A percentile compares a stretch with the other conserved stretches of the same genome.
These are phyloP conservation scores for Coptodon rendalli DNA, from an alignment of 2,113 vertebrate genomes.

Conservation along the genomic window DNA sequence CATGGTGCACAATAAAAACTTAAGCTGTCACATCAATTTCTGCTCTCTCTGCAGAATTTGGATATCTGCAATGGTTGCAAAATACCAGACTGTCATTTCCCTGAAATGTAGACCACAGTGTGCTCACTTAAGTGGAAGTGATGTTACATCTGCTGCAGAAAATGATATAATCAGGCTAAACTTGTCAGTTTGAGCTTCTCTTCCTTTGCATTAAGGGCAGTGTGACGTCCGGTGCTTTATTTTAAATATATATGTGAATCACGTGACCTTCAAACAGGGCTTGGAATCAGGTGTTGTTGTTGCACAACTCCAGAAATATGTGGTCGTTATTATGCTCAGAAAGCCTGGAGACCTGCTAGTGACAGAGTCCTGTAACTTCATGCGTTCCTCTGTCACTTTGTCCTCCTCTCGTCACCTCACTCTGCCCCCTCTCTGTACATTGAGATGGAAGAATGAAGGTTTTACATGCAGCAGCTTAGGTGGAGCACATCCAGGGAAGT, in stretches of 20 bases:
- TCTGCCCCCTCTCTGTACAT: neutral
- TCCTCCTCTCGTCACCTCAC: neutral
- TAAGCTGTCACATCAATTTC: constrained; percentile 24
- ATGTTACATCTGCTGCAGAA: neutral
- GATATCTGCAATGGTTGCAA: constrained; percentile 27
- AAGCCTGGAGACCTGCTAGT: neutral
- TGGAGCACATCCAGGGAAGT: neutral
- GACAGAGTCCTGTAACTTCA: neutral
- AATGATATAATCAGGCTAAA: constrained; percentile 16
- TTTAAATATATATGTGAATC: neutral
- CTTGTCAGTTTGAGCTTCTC: neutral
- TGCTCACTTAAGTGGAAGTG: neutral
- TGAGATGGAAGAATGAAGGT: constrained; percentile 13
- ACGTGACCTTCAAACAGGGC: neutral
- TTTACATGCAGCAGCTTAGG: constrained; percentile 26
- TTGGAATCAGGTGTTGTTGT: neutral
- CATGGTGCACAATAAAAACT: neutral
- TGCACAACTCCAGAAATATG: neutral
- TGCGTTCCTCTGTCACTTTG: too few species aligned
- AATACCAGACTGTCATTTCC: constrained; percentile 22
- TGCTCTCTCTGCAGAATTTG: neutral
- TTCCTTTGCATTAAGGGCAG: neutral
- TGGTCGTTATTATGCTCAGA: neutral
- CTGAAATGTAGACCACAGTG: neutral
- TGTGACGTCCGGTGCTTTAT: neutral